A percentile compares a stretch with the other conserved stretches of the same genome.
phyloP scores from a whole-genome alignment of 2,797 vertebrate species.

The Melanotaenia parkinsoni region DNA sequence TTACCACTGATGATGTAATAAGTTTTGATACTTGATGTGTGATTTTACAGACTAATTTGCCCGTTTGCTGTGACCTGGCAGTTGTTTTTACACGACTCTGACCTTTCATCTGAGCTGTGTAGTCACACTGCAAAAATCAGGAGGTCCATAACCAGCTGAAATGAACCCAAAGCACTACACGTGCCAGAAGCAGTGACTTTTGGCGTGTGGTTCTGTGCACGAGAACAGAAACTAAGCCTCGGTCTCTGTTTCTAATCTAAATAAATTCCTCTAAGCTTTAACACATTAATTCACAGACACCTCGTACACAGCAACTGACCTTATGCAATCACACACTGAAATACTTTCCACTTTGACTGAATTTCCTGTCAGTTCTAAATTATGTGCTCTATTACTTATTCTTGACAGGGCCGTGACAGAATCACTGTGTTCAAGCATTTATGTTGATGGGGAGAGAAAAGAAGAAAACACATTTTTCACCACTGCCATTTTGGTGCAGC shows the following conservation, averaged over 20 bases:
- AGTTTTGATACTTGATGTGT: too few species aligned
- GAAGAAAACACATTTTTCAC: conserved; percentile 40
- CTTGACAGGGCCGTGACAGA: conserved; percentile 24
- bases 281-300: conserved; percentile 48
- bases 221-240: not conserved
- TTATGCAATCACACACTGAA: conserved; percentile 40
- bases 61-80: not conserved
- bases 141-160: not conserved
- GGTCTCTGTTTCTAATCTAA: not conserved
- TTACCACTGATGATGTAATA: not conserved
- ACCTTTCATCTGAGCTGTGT: not conserved
- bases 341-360: conserved; percentile 35
- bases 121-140: not conserved
- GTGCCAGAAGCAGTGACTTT: not conserved
- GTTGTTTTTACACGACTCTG: not conserved
- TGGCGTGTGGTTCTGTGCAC: not conserved
- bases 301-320: not conserved
- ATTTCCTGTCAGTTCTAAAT: conserved; percentile 30
- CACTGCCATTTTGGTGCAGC: not conserved
- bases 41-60: too few species aligned
- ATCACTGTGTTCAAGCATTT: conserved; percentile 18
- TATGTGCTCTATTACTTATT: conserved; percentile 34
- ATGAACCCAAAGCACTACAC: not conserved
- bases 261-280: conserved; percentile 36
- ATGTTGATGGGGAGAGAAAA: conserved; percentile 17